Conservation (phyloP, 2,888 invertebrate genomes). For the Luperina testacea region DNA sequence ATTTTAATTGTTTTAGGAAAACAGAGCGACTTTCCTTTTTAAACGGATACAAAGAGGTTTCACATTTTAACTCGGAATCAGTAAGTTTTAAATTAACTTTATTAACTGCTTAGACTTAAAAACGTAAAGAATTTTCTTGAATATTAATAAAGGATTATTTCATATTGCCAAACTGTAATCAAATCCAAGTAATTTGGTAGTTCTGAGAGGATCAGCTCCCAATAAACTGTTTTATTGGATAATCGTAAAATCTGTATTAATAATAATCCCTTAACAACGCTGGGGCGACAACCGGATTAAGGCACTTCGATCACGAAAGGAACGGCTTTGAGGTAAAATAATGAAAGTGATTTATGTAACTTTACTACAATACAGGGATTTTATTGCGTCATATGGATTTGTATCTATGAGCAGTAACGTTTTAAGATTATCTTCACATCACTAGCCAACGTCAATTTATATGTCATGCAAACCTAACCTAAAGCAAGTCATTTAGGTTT, state of each 20-base stretch:
- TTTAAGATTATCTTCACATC: neutral
- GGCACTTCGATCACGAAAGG: constrained; percentile 26
- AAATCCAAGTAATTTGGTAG: constrained; percentile 48
- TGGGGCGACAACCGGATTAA: constrained; percentile 43
- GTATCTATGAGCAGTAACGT: neutral
- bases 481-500: too few species aligned
- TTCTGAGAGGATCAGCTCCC: constrained; percentile 42
- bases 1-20: neutral
- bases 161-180: constrained; percentile 15
- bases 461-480: too few species aligned
- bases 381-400: neutral
- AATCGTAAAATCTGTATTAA: constrained; percentile 60
- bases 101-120: neutral
- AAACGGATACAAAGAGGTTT: neutral
- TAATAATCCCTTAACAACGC: constrained; percentile 57
- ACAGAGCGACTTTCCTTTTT: neutral
- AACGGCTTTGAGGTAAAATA: constrained; percentile 12
- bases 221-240: constrained; percentile 56
- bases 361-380: neutral
- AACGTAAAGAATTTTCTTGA: neutral
- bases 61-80: neutral
- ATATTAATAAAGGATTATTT: constrained; percentile 3
- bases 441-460: too few species aligned
- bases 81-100: neutral
- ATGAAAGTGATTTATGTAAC: neutral